Conservation (phyloP, 2,113 vertebrate species). For the Cottus gobio region DNA sequence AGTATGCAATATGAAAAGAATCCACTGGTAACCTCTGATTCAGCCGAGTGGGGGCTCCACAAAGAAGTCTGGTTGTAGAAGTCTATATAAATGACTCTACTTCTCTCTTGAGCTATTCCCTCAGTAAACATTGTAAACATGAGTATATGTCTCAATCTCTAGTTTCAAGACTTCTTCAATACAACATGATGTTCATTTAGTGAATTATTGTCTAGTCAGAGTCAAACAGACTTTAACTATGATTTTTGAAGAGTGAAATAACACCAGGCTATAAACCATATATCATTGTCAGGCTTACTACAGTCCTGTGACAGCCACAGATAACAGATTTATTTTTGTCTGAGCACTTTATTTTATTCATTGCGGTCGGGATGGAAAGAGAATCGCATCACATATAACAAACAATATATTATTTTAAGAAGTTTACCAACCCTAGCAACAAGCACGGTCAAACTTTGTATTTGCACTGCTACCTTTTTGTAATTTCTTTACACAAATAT, state of each 20-base stretch:
- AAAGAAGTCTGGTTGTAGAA: too few species aligned
- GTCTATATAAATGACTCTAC: too few species aligned
- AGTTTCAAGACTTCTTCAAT: too few species aligned
- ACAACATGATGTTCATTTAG: too few species aligned
- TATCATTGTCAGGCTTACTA: background rate
- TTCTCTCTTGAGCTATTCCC: too few species aligned
- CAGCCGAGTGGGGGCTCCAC: too few species aligned
- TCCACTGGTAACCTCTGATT: too few species aligned
- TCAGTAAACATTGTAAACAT: too few species aligned
- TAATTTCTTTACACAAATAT: background rate
- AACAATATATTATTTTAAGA: background rate
- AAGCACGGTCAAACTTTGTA: background rate
- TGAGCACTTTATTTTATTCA: background rate
- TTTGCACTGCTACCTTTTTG: background rate
- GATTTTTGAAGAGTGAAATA: background rate
- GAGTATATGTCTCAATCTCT: too few species aligned
- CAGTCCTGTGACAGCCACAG: background rate
- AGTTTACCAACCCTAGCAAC: background rate
- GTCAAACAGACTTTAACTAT: background rate
- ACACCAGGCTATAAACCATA: background rate
- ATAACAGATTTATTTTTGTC: background rate
- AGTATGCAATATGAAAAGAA: too few species aligned
- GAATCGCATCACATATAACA: background rate
- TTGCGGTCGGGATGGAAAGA: background rate
- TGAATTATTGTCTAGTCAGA: too few species aligned